Conservation (phyloP, 1,140 invertebrate species). For the Bilobella aurantiaca region DNA sequence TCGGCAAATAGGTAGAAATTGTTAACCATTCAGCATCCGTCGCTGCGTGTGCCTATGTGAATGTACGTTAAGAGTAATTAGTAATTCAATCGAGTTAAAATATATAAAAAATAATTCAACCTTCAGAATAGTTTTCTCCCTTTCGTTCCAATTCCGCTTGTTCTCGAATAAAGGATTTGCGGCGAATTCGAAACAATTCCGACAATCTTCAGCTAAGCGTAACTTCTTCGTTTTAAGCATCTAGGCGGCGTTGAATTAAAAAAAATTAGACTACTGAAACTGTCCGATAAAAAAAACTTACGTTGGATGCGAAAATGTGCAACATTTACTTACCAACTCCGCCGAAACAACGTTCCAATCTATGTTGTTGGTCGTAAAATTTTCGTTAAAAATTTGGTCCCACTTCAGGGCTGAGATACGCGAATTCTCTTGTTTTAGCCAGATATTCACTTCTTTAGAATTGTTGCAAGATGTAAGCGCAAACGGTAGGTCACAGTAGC, state of each 20-base stretch:
- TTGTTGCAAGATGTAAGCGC: no score
- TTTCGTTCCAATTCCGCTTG: background rate
- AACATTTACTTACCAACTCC: background rate
- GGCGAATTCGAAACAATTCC: background rate
- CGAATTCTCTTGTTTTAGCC: no score
- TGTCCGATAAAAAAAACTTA: no score
- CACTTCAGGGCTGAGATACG: background rate
- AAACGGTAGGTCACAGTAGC: no score
- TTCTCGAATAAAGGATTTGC: background rate
- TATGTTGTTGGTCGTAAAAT: background rate
- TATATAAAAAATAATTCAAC: background rate
- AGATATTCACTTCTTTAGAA: no score
- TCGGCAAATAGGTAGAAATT: no score
- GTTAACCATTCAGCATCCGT: no score
- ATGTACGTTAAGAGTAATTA: no score
- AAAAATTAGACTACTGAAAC: no score
- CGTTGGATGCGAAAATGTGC: background rate
- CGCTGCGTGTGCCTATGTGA: no score
- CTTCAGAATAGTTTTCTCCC: background rate
- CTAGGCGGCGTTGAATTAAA: no score
- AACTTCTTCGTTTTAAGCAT: background rate
- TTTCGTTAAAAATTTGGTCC: background rate
- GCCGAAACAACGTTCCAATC: constrained; percentile 1
- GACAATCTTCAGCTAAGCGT: background rate
- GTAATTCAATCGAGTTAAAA: background rate